A percentile compares a stretch with the other conserved stretches of the same genome.
Conservation (phyloP, 2,888 invertebrate species). For the Ecliptopera silaceata region DNA sequence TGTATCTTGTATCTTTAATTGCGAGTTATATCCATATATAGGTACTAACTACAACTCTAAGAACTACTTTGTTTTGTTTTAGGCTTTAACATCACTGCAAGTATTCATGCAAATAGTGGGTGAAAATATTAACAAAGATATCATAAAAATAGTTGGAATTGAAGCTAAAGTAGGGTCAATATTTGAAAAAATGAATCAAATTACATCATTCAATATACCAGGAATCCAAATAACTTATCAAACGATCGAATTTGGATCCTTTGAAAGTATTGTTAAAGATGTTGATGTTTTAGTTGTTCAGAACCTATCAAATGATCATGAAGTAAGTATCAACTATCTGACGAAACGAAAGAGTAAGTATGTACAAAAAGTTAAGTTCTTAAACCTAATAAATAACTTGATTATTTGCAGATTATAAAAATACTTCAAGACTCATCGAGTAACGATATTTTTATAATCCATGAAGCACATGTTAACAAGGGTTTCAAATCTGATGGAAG, state of each 20-base stretch:
- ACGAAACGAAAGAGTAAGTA: too few species aligned
- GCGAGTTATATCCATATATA: too few species aligned
- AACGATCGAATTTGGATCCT: conserved; percentile 21
- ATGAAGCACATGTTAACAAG: conserved; percentile 3
- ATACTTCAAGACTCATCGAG: conserved; percentile 4
- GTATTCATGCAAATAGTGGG: conserved; percentile 44
- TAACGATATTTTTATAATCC: conserved; percentile 14
- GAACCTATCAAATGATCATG: conserved; percentile 36
- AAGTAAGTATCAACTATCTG: conserved; percentile 26
- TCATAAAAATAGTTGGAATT: conserved; percentile 38
- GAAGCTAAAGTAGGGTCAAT: conserved; percentile 15
- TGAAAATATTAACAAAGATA: conserved; percentile 42
- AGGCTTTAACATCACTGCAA: conserved; percentile 38
- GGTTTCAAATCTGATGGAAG: not conserved
- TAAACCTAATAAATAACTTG: not conserved
- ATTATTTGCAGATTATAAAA: conserved; percentile 23
- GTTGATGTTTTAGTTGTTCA: conserved; percentile 39
- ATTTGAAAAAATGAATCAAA: conserved; percentile 31
- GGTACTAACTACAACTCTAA: too few species aligned
- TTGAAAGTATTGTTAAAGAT: conserved; percentile 11
- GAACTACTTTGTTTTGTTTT: conserved; percentile 5
- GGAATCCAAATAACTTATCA: conserved; percentile 33
- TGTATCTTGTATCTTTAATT: too few species aligned
- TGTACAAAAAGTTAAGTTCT: too few species aligned
- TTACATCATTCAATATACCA: conserved; percentile 12